Percentiles rank a stretch among this genome's conserved stretches.
Evolutionary conservation across 2,113 vertebrate genomes (phyloP).

Genomic region (Strix uralensis): DNA sequence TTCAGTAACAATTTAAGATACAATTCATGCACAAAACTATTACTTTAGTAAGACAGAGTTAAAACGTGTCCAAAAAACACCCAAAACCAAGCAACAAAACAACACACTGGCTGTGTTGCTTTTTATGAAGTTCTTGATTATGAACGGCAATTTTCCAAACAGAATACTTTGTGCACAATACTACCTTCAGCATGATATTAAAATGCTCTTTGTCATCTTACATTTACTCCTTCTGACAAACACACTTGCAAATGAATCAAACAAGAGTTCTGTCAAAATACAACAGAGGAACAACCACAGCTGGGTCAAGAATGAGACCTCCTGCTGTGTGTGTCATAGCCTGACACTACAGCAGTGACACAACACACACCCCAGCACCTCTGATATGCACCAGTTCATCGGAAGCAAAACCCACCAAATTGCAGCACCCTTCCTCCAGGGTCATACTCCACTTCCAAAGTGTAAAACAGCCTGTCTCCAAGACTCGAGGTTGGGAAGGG

Average conservation of each 20-base stretch:
- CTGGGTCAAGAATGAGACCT: not conserved
- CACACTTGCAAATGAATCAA: not conserved
- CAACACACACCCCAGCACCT: accelerated
- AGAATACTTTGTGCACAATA: not conserved
- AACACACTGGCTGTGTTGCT: not conserved
- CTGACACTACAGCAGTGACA: not conserved
- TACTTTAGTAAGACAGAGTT: not conserved
- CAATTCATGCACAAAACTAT: not conserved
- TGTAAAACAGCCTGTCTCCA: not conserved
- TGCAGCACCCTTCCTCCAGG: not conserved
- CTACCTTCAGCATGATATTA: not conserved
- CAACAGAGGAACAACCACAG: not conserved
- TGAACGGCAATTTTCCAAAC: accelerated
- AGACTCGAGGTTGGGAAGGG: accelerated
- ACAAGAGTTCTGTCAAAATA: not conserved
- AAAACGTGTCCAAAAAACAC: not conserved
- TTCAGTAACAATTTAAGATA: not conserved
- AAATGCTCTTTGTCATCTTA: not conserved
- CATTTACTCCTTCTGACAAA: not conserved
- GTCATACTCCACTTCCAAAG: accelerated
- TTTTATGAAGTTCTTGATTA: not conserved
- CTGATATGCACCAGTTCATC: not conserved
- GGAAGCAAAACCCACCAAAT: not conserved
- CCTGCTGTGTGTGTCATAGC: not conserved
- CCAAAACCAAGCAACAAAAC: no score